Evolutionary conservation across 2,113 vertebrate genomes (phyloP).

Genomic region (Megatriorchis doriae): DNA sequence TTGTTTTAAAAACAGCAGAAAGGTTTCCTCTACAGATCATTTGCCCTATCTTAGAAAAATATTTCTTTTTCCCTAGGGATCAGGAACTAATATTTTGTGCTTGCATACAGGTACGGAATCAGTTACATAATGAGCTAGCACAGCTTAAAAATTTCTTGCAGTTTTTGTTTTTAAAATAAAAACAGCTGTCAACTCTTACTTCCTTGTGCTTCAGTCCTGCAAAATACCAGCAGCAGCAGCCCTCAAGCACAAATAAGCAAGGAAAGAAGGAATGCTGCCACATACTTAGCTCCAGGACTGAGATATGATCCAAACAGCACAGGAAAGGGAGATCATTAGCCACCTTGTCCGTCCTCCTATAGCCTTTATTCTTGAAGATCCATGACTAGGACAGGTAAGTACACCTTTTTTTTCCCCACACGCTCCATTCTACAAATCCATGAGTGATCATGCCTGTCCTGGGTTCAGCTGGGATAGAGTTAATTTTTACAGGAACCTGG

Average conservation of each 20-base stretch:
- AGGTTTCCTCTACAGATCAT: not conserved
- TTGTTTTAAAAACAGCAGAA: not conserved
- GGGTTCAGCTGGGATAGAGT: no score
- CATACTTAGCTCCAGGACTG: not conserved
- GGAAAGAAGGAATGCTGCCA: not conserved
- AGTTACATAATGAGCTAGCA: not conserved
- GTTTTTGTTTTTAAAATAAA: not conserved
- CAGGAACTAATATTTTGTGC: not conserved
- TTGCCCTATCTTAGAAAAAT: not conserved
- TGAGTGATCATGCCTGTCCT: not conserved
- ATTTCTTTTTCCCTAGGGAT: not conserved
- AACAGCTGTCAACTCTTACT: not conserved
- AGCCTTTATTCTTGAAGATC: not conserved
- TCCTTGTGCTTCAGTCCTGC: not conserved
- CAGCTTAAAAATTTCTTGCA: not conserved
- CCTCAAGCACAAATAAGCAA: not conserved
- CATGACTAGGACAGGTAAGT: not conserved
- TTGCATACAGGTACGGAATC: not conserved
- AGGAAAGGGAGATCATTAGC: not conserved
- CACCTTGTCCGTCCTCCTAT: not conserved
- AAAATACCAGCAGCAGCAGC: not conserved
- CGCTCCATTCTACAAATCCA: not conserved
- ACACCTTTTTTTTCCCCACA: not conserved
- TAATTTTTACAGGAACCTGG: no score
- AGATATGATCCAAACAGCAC: not conserved